Percentiles rank a stretch among this genome's conserved stretches.
Conservation (phyloP, 1,140 invertebrate genomes). For the Calycopis cecrops region DNA sequence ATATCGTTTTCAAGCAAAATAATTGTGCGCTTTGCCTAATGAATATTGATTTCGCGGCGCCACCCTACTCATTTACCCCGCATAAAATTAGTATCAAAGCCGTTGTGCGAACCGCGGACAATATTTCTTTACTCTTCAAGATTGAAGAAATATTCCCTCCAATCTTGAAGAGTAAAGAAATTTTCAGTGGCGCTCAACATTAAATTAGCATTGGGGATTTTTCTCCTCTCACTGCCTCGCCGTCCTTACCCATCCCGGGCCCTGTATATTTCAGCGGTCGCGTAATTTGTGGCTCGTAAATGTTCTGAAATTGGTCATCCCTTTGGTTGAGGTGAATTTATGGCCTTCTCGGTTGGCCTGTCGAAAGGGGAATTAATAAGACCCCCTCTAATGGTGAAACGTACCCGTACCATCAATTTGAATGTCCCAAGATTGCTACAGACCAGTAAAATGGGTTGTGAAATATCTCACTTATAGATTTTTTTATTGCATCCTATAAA, state of each 20-base stretch:
- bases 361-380: conserved; percentile 75
- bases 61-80: conserved; percentile 47
- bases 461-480: conserved; percentile 64
- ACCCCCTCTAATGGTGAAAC: conserved; percentile 71
- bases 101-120: conserved; percentile 36
- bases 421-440: conserved; percentile 64
- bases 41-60: conserved; percentile 54
- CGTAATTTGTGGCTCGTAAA: conserved; percentile 75
- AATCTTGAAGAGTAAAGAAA: conserved; percentile 42
- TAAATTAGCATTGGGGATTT: conserved; percentile 68
- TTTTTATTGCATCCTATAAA: conserved; percentile 57
- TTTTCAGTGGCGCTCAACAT: conserved; percentile 57
- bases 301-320: conserved; percentile 75
- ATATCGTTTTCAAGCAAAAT: conserved; percentile 50
- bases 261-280: conserved; percentile 72
- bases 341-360: conserved; percentile 70
- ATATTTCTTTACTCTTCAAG: conserved; percentile 36
- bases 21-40: conserved; percentile 56
- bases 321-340: conserved; percentile 74
- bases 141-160: conserved; percentile 56
- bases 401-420: conserved; percentile 73
- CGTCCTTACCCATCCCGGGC: conserved; percentile 44
- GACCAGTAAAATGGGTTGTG: conserved; percentile 52
- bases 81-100: conserved; percentile 56
- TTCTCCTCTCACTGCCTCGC: conserved; percentile 51